These are phyloP conservation scores for Dolichallabes microphthalmus DNA, from an alignment of 2,113 vertebrate genomes.

Conservation along the genomic window DNA sequence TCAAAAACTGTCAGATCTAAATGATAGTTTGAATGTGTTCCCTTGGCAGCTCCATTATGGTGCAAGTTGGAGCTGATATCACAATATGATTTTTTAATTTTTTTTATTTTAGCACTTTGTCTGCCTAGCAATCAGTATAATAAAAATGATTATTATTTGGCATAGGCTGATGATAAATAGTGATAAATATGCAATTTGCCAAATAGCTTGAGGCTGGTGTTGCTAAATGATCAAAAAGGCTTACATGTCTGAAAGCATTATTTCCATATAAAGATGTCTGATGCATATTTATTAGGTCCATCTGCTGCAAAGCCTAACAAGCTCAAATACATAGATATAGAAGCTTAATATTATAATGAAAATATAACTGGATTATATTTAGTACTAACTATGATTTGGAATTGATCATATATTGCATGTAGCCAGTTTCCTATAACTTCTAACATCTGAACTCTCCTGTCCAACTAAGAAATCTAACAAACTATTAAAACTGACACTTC, in stretches of 20 bases:
- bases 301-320: slow-evolving; percentile 52
- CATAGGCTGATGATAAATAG: slow-evolving; percentile 43
- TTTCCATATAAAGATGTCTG: slow-evolving; percentile 54
- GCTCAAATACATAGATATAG: slow-evolving; percentile 56
- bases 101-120: background rate
- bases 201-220: slow-evolving; percentile 54
- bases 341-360: background rate
- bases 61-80: slow-evolving; percentile 6
- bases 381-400: background rate
- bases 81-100: background rate
- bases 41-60: background rate
- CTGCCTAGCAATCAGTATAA: background rate
- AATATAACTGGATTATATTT: background rate
- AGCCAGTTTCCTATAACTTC: background rate
- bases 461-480: background rate
- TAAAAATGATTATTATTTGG: slow-evolving; percentile 12
- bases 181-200: slow-evolving; percentile 60
- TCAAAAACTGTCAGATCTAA: slow-evolving; percentile 5
- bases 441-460: background rate
- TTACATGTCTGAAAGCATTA: slow-evolving; percentile 54
- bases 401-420: background rate
- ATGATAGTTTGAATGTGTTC: background rate
- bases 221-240: slow-evolving; percentile 59
- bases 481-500: background rate
- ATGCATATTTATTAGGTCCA: slow-evolving; percentile 67